Conservation (phyloP, 2,888 invertebrate genomes). For the Melangyna quadrimaculata region DNA sequence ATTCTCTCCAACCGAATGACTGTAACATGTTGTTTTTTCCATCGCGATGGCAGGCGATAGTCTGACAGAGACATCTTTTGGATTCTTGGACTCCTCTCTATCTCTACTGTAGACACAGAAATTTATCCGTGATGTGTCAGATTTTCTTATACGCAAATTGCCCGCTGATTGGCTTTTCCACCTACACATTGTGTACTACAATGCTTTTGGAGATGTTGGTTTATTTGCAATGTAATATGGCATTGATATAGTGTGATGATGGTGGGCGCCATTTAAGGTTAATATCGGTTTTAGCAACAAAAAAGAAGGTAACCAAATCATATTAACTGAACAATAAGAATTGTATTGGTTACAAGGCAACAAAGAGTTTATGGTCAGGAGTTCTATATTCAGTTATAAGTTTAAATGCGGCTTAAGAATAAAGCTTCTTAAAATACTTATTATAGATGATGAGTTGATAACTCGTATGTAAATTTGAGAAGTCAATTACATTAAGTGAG, state of each 20-base stretch:
- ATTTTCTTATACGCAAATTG: constrained; percentile 6
- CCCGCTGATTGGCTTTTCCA: constrained; percentile 29
- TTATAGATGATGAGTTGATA: neutral
- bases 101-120: constrained; percentile 29
- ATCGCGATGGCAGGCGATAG: neutral
- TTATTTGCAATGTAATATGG: constrained; percentile 17
- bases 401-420: neutral
- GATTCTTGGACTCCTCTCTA: constrained; percentile 28
- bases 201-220: neutral
- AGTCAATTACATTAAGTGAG: constrained; percentile 39
- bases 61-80: constrained; percentile 44
- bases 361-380: neutral
- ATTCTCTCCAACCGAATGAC: constrained; percentile 31
- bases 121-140: constrained; percentile 44
- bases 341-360: constrained; percentile 18
- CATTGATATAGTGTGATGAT: constrained; percentile 23
- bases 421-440: neutral
- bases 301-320: neutral
- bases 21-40: constrained; percentile 15
- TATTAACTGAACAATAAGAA: neutral
- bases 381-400: neutral
- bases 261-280: constrained; percentile 31
- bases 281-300: neutral
- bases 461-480: constrained; percentile 42
- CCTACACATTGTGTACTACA: constrained; percentile 32